Evolutionary conservation across 2,888 invertebrate species (phyloP), one percentile per base, ranked within the genome.

Genomic region (Eledona agricola): DNA sequence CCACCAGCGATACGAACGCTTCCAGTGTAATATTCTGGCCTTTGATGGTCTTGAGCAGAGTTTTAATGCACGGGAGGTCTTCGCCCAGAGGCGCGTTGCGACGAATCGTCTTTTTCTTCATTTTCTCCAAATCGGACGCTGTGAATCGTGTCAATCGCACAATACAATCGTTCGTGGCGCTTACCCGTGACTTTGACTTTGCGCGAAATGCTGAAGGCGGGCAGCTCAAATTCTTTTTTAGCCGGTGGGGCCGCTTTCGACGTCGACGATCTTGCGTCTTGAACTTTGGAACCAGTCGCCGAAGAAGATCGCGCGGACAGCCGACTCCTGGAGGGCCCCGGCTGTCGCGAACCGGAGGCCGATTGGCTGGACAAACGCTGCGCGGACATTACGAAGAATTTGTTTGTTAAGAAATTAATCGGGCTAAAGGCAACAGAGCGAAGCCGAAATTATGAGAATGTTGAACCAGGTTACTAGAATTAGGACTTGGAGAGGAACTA

Each of bases 1-100:
- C 60, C 1, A 76, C 59, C 11, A 75, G 45, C 3, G 67, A 72
- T 4, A 76, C 67, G 56, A 71, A 76, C 43, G 76, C 76, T 15
- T 72, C 71, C 1, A 74, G 70, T 2, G 66, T 69, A 6, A 73
- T 58, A 2, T 63, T 57, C 31, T 63, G 57, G n/a, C 64, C 51
- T 11, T 59, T 58, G 2, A 72, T 4, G 10, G 62, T 52, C 42
- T 63, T 66, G 9, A 71, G 47, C 22, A 75, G 66, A 9, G 62
- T 56, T 17, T 63, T 67, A 7, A 74, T 57, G 45, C 65, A 64
- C 34, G 66, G 69, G 7, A 71, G 38, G 43, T 75, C 70, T 61
- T 75, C 76, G 1, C 73, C 72, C 31, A 60, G 58, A 2, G 74
- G 74, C 26, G 67, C 67, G 16, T 72, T 65, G 32, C 74, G 59